Base-by-base conservation (phyloP, 1,140 invertebrate species). In the Bombus difficillimus region DNA sequence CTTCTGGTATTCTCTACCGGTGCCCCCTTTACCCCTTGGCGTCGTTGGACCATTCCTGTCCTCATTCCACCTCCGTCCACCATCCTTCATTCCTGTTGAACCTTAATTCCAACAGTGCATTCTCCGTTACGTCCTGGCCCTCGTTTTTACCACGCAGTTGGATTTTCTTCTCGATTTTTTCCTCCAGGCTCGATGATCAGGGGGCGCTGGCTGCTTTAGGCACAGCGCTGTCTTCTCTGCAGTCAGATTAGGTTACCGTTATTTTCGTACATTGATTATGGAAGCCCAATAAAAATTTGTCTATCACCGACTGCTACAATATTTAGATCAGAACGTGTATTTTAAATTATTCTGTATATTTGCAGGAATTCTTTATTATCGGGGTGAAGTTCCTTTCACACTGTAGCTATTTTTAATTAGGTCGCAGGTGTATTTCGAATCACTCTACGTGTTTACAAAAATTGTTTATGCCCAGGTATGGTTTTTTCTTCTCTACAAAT, bases 1-100 rank as follows among this genome's bases (percentile, higher is more conserved):
- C 92, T 92, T 88, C 89, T 92, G 91, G 89, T 91, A 92, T 93
- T 90, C 88, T 86, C 85, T 88, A 85, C 88, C 83, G 88, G 69
- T 85, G 47, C 78, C 82, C 86, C 76, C 85, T 84, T 37, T 69
- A 83, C 79, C 76, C 83, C 85, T 68, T 86, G 37, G 75, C 83
- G 15, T 62, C 85, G 84, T 53, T 85, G 83, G 83, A 85, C 88
- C 90, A 91, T 91, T 91, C 89, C 86, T 88, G 87, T 92, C 88
- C 91, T 86, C 87, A 91, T 90, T 91, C 91, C 86, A 53, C 47
- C 47, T 22, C 78, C 86, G 68, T 86, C 83, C 88, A 79, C 86
- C 86, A 88, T 91, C 73, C 90, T 90, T 91, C 90, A 89, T 91
- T 91, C 88, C 83, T 83, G 77, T 81, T 89, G 69, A 87, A 78